Conservation (phyloP, 1,140 invertebrate genomes). For the Pseudomyrmex pallidus region DNA sequence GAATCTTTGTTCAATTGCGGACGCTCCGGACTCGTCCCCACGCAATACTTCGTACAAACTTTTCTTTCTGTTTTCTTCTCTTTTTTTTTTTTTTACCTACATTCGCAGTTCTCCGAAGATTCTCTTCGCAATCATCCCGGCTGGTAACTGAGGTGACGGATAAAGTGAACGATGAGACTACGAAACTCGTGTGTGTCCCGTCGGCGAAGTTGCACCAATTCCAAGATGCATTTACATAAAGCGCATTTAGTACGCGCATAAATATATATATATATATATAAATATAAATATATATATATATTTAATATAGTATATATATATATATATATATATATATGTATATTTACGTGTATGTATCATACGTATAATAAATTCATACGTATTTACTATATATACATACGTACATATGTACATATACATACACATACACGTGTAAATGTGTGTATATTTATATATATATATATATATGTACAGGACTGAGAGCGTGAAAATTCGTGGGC, state of each 20-base stretch:
- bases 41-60: slow-evolving; percentile 10
- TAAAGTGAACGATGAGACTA: slow-evolving; percentile 43
- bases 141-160: slow-evolving; percentile 50
- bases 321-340: slow-evolving; percentile 28
- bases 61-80: not conserved
- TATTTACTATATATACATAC: not conserved
- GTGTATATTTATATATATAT: slow-evolving; percentile 66
- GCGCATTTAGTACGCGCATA: slow-evolving; percentile 59
- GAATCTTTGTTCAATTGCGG: slow-evolving; percentile 19
- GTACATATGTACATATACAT: not conserved
- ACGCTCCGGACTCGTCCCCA: slow-evolving; percentile 24
- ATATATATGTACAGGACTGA: slow-evolving; percentile 61
- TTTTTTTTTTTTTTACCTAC: not conserved
- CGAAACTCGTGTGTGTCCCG: slow-evolving; percentile 17
- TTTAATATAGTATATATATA: not conserved
- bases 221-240: slow-evolving; percentile 78
- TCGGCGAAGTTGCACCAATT: slow-evolving; percentile 72
- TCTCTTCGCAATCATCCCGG: slow-evolving; percentile 14
- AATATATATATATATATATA: slow-evolving; percentile 26
- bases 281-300: slow-evolving; percentile 23
- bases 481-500: slow-evolving; percentile 71
- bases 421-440: slow-evolving; percentile 25
- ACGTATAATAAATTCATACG: slow-evolving; percentile 12
- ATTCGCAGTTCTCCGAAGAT: not conserved
- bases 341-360: slow-evolving; percentile 50